Evolutionary conservation across 2,797 vertebrate species (phyloP).

Genomic region (Psittacula derbiana): DNA sequence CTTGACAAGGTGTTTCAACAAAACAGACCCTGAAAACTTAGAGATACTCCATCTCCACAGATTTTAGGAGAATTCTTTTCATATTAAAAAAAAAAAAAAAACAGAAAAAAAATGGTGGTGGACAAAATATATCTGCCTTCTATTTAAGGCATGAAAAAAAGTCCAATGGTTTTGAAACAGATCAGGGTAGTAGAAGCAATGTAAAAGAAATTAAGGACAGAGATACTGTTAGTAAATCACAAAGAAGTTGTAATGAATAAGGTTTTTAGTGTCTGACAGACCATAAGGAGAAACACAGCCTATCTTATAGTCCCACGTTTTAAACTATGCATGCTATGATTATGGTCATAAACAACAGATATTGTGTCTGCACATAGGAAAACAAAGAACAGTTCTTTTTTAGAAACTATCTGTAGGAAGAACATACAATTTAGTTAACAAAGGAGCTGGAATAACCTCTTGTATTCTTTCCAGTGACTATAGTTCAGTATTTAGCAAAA

Average conservation of each 20-base stretch:
- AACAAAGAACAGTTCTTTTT: slow-evolving; percentile 73
- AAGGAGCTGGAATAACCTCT: slow-evolving; percentile 66
- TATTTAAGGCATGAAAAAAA: neutral
- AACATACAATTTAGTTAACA: slow-evolving; percentile 72
- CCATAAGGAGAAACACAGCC: slow-evolving; percentile 53
- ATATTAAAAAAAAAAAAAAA: neutral
- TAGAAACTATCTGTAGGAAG: slow-evolving; percentile 76
- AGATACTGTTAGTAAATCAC: slow-evolving; percentile 47
- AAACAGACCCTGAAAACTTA: neutral
- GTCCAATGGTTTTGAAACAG: slow-evolving; percentile 12
- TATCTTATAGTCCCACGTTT: slow-evolving; percentile 68
- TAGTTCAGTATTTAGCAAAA: slow-evolving; percentile 44
- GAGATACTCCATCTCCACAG: neutral
- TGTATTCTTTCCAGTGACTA: slow-evolving; percentile 59
- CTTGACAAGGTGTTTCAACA: neutral
- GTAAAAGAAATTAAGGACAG: slow-evolving; percentile 35
- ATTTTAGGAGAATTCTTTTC: neutral
- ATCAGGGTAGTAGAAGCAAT: slow-evolving; percentile 8
- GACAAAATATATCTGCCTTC: neutral
- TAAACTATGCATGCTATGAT: slow-evolving; percentile 69
- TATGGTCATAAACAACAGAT: slow-evolving; percentile 68
- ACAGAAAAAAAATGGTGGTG: neutral
- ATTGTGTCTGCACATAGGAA: slow-evolving; percentile 56
- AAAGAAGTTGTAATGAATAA: slow-evolving; percentile 64
- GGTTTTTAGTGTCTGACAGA: slow-evolving; percentile 12